Conservation (phyloP, 2,888 invertebrate species). For the Eubasilissa splendida region DNA sequence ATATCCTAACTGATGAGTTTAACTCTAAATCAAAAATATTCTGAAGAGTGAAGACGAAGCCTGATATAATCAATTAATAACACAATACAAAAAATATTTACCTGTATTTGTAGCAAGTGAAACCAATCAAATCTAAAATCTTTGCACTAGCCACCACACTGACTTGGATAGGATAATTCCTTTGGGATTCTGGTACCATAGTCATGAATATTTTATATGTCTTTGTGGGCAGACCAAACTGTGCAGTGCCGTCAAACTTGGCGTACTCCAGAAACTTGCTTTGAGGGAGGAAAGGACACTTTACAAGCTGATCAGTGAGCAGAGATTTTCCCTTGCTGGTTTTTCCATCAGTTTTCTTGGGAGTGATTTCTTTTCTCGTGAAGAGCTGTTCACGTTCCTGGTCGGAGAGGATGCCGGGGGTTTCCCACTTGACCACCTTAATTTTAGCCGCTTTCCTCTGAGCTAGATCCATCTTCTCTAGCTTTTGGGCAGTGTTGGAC, state of each 20-base stretch:
- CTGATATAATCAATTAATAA: neutral
- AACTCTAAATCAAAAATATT: too few species aligned
- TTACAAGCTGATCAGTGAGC: slow-evolving; percentile 83
- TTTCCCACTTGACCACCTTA: slow-evolving; percentile 83
- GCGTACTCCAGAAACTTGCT: slow-evolving; percentile 92
- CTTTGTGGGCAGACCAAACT: slow-evolving; percentile 84
- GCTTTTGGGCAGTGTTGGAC: slow-evolving; percentile 89
- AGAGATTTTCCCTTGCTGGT: slow-evolving; percentile 71
- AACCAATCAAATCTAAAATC: slow-evolving; percentile 92
- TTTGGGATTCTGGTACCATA: slow-evolving; percentile 86
- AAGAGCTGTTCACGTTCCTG: slow-evolving; percentile 77
- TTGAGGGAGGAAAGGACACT: slow-evolving; percentile 82
- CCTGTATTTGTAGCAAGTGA: slow-evolving; percentile 91
- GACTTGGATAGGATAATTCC: slow-evolving; percentile 88
- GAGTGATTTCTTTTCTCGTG: slow-evolving; percentile 65
- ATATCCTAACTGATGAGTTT: too few species aligned
- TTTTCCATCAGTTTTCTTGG: slow-evolving; percentile 37
- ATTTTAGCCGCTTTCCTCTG: slow-evolving; percentile 85
- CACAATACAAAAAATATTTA: slow-evolving; percentile 59
- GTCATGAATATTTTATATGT: slow-evolving; percentile 93
- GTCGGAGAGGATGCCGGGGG: slow-evolving; percentile 69
- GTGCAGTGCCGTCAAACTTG: slow-evolving; percentile 92
- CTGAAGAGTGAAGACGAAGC: neutral
- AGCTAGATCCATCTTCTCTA: slow-evolving; percentile 92
- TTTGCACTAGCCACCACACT: slow-evolving; percentile 88